A percentile compares a stretch with the other conserved stretches of the same genome.
These are phyloP conservation scores for Salmo trutta DNA, from an alignment of 2,797 vertebrate genomes.

Conservation along the genomic window DNA sequence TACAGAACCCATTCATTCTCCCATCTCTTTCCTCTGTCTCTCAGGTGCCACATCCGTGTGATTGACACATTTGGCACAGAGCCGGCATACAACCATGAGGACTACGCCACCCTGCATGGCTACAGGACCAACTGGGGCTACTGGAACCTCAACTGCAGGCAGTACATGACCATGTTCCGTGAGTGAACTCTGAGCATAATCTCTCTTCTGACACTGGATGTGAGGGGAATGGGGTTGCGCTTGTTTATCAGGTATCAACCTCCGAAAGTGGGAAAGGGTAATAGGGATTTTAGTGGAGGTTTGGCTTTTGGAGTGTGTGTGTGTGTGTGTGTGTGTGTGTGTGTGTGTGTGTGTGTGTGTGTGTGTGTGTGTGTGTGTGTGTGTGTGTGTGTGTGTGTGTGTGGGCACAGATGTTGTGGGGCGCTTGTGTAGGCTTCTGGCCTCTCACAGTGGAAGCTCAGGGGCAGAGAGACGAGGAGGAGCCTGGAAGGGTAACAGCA, in stretches of 20 bases:
- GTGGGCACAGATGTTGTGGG: slow-evolving; percentile 34
- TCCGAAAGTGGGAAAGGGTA: neutral
- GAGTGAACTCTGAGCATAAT: slow-evolving; percentile 51
- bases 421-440: slow-evolving; percentile 21
- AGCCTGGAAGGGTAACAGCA: slow-evolving; percentile 31
- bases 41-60: slow-evolving; percentile 92
- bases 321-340: neutral
- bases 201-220: neutral
- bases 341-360: slow-evolving; percentile 5
- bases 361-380: slow-evolving; percentile 4
- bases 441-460: slow-evolving; percentile 22
- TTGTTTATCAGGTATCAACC: neutral
- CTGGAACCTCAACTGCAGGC: slow-evolving; percentile 92
- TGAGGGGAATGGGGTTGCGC: neutral
- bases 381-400: slow-evolving; percentile 1
- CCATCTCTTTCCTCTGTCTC: slow-evolving; percentile 14
- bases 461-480: slow-evolving; percentile 13
- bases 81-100: slow-evolving; percentile 94
- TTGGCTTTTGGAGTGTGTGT: slow-evolving; percentile 5
- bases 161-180: slow-evolving; percentile 99
- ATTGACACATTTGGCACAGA: slow-evolving; percentile 97
- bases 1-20: neutral
- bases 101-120: slow-evolving; percentile 90
- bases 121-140: slow-evolving; percentile 98
- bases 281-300: neutral